Evolutionary conservation across 2,797 vertebrate genomes (phyloP), one percentile per base, ranked within the genome.

Genomic region (Australoheros facetus): DNA sequence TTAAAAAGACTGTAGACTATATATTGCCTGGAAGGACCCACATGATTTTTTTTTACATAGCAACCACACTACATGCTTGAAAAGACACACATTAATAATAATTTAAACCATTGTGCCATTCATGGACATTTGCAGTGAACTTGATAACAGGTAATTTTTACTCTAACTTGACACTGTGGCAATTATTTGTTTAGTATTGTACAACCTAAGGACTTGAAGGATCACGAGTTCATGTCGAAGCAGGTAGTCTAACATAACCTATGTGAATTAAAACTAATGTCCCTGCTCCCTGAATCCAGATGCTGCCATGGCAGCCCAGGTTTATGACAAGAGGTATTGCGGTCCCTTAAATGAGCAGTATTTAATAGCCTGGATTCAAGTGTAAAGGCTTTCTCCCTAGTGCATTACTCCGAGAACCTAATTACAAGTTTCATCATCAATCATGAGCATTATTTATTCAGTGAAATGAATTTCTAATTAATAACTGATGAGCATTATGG

Each of bases 401-500:
- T 96, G 98, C 90, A 95, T 95, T 93, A 95, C 96, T 96, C 96
- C 95, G 89, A 96, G 96, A 97, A 97, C 95, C 97, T 97, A 98
- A 98, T 99, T 99, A 98, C 96, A 98, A 98, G 96, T 97, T 97
- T 96, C 95, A 97, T 97, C 98, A 99, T 99, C 97, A 98, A 99
- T 99, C 98, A 98, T 97, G 95, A 98, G 96, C 96, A 97, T 97
- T 99, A 99, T 99, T 99, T 99, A 99, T 98, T 98, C 97, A 98
- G 97, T 94, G 95, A 98, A 98, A 98, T 97, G 97, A 98, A 98
- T 97, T 99, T 97, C 97, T 99, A 99, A 99, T 99, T 99, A 99
- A 99, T 99, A 99, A 99, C 98, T 99, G 97, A 99, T 99, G 97
- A 98, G 97, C 97, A 97, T 98, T 98, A 97, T 97, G 97, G 97